Base-by-base conservation (phyloP, 2,888 invertebrate genomes). In the Endotricha flammealis region DNA sequence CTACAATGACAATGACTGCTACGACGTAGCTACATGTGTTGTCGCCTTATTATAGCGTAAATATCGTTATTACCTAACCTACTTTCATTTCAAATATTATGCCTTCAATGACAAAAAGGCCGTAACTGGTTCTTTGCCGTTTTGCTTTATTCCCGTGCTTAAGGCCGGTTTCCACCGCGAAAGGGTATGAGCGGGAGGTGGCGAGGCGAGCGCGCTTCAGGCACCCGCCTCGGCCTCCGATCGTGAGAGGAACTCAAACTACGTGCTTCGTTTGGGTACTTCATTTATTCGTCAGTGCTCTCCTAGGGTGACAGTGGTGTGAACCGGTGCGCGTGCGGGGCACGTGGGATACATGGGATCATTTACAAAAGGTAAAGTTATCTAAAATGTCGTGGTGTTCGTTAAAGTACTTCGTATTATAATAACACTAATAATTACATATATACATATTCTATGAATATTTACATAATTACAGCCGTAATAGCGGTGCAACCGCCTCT, bases 401-500 rank as follows among this genome's bases (percentile, higher is more conserved):
- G n/a, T 20, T n/a, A 20, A 20, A 20, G n/a, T 20, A 20, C 6
- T 3, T 20, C n/a, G n/a, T 20, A n/a, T n/a, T n/a, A n/a, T 20
- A 20, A 6, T 20, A 20, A 6, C 6, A 7, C 20, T 20, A 20
- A 20, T 20, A 20, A 20, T 8, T 20, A 17, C 32, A 12, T 33
- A 27, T 32, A 25, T 33, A 33, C 32, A 33, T 33, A 16, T 17
- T 12, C 25, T 33, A 33, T 24, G 32, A 25, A 25, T 32, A 32
- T 25, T 32, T 32, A 25, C 32, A 32, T 17, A 32, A 14, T 25
- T 31, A 30, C 17, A 14, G 27, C 16, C 6, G 29, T 12, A 17
- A n/a, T n/a, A n/a, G n/a, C n/a, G n/a, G n/a, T n/a, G 14, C 22
- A 12, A 12, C 11, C n/a, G 23, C 32, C n/a, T 7, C 24, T 8